Conservation (phyloP, 2,113 vertebrate genomes). For the Butorides virescens region DNA sequence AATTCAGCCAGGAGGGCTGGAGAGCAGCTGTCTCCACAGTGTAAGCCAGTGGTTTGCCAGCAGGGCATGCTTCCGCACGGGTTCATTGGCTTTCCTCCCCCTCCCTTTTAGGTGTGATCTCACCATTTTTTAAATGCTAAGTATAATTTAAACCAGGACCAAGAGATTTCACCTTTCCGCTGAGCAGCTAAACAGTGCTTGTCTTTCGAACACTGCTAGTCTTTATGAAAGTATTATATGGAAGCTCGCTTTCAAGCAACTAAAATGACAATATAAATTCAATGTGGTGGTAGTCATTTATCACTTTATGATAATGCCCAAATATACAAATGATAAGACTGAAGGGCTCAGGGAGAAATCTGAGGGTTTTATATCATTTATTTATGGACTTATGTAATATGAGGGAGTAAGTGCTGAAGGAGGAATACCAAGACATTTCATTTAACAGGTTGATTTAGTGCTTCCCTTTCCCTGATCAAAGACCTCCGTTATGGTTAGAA, state of each 20-base stretch:
- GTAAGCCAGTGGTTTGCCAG: constrained; percentile 55
- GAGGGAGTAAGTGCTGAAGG: neutral
- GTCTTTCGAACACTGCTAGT: neutral
- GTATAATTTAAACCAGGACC: neutral
- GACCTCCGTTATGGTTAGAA: neutral
- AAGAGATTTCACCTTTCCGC: neutral
- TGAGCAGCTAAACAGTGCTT: neutral
- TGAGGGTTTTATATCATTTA: neutral
- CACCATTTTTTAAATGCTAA: neutral
- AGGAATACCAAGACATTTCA: constrained; percentile 16
- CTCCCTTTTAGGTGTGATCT: neutral
- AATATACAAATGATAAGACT: constrained; percentile 24
- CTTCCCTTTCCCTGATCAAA: neutral
- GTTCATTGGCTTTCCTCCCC: neutral
- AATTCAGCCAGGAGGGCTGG: constrained; percentile 66
- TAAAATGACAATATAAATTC: constrained; percentile 24
- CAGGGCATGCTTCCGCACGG: constrained; percentile 7
- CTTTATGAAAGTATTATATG: constrained; percentile 2
- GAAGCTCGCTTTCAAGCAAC: constrained; percentile 7
- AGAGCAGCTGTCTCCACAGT: constrained; percentile 65
- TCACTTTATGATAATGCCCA: constrained; percentile 14
- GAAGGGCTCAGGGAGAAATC: neutral
- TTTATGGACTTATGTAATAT: neutral
- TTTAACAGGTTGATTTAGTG: constrained; percentile 8
- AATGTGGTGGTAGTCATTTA: neutral